Conservation (phyloP, 1,140 invertebrate genomes). For the Hycleus cichorii region DNA sequence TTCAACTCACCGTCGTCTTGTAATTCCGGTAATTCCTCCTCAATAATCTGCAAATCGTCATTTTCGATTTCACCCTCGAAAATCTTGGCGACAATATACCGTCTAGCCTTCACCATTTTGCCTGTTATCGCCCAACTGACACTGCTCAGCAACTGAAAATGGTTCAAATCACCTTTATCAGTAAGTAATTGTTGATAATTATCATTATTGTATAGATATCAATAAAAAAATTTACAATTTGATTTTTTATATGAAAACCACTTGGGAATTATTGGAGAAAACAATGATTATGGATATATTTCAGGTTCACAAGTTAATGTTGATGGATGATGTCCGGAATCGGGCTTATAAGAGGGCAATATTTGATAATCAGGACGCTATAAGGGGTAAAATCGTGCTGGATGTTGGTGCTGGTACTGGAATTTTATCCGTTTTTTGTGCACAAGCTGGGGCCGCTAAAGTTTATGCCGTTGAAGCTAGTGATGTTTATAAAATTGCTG, state of each 20-base stretch:
- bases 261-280: no score
- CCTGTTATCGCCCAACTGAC: not conserved
- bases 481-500: conserved; percentile 78
- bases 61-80: conserved; percentile 56
- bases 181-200: not conserved
- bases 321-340: conserved; percentile 73
- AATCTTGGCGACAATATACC: conserved; percentile 51
- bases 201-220: not conserved
- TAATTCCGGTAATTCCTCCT: conserved; percentile 53
- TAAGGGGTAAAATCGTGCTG: conserved; percentile 72
- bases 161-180: not conserved
- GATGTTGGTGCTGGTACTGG: conserved; percentile 97
- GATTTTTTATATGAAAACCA: no score
- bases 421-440: conserved; percentile 94
- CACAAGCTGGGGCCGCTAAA: conserved; percentile 84
- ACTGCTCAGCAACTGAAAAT: not conserved
- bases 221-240: no score
- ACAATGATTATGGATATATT: conserved; percentile 8
- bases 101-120: conserved; percentile 47
- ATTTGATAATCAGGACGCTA: conserved; percentile 56
- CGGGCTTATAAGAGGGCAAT: conserved; percentile 78
- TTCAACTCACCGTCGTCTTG: conserved; percentile 52
- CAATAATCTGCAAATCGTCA: conserved; percentile 52
- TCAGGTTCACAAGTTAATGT: conserved; percentile 72
- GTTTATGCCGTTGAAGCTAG: conserved; percentile 93